Base-by-base conservation (phyloP, 2,113 vertebrate species). In the Vulpes lagopus region DNA sequence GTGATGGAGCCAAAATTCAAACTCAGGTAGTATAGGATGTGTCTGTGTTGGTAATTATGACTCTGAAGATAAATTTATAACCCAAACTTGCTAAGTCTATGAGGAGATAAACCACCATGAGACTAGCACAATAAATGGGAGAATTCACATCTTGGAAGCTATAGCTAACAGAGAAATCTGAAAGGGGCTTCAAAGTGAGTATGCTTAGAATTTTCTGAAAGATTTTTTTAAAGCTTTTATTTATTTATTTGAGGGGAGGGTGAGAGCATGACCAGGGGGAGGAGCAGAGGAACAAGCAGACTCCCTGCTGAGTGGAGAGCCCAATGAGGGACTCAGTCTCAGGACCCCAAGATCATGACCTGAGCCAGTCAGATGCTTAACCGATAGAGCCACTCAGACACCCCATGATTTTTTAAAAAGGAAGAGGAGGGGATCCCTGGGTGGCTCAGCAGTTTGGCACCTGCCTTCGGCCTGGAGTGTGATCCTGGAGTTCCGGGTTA, bases 141-240 rank as follows among this genome's bases (percentile, higher is more conserved):
- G 35, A 93, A 92, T 88, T 92, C n/a, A 90, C 15, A 76, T 35
- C 55, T 43, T 86, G 62, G 62, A 38, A 88, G 67, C 32, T 23
- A 59, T 20, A 76, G 57, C 69, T 88, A 84, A 96, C n/a, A 91
- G 16, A 76, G 65, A 93, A 80, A 91, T 59, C 64, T 69, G 51
- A 94, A 91, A 80, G 30, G 57, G 64, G 59, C 51, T 93, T 93
- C 67, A 93, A 93, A 91, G 60, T 92, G 71, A 88, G n/a, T n/a
- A 74, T 38, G 49, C 43, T 79, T 89, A 51, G 38, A 91, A 78
- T 90, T 43, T 65, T 82, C 67, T 73, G 92, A 93, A 82, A 51
- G 6, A 8, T 20, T 64, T 78, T 76, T 91, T 6, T 7, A 20
- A 19, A n/a, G 67, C n/a, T 35, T 69, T 35, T n/a, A 35, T 35